Base-by-base conservation (phyloP, 2,113 vertebrate species). In the Bubo scandiacus region DNA sequence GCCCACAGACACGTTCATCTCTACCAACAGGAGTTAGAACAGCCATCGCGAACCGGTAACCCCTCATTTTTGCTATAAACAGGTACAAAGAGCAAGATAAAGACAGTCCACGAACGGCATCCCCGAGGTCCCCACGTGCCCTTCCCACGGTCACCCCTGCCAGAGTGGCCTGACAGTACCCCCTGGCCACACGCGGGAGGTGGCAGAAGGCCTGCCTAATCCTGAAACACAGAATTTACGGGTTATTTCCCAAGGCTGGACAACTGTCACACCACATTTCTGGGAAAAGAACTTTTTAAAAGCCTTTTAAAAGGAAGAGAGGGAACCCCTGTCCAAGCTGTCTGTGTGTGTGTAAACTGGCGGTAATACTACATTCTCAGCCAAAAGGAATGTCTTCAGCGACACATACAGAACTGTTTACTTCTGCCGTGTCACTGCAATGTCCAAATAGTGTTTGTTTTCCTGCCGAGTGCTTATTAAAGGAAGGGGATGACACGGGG, bases 51-150 rank as follows among this genome's bases (percentile, higher is more conserved):
- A 22, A 17, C 34, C 12, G 38, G 23, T 11, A 8, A 21, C 36
- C 2, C 3, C 51, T 27, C 2, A 10, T 21, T 7, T 8, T 18
- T 36, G 7, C 57, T 7, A 2, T 9, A 20, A 23, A 40, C 4
- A 15, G 8, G 9, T 11, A 16, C 1, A 7, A 43, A 26, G 40
- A n/a, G 15, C 3, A 19, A 18, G 15, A 18, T 18, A 45, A 45
- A 7, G 23, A 26, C 5, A 26, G 7, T 5, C 29, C 12, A 6
- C 1, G 1, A 26, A 9, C 1, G 2, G 43, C 43, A 16, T 45
- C 51, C 29, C 32, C 1, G 4, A 36, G 21, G 12, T 20, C 30
- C 21, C 32, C 5, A 8, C 0, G 1, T 12, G 22, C 5, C 34
- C 45, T 51, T 43, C 19, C 43, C 36, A 21, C 5, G 18, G 42